A percentile compares a stretch with the other conserved stretches of the same genome.
phyloP scores from a whole-genome alignment of 1,140 invertebrate genomes.

The Drosophila cardini region DNA sequence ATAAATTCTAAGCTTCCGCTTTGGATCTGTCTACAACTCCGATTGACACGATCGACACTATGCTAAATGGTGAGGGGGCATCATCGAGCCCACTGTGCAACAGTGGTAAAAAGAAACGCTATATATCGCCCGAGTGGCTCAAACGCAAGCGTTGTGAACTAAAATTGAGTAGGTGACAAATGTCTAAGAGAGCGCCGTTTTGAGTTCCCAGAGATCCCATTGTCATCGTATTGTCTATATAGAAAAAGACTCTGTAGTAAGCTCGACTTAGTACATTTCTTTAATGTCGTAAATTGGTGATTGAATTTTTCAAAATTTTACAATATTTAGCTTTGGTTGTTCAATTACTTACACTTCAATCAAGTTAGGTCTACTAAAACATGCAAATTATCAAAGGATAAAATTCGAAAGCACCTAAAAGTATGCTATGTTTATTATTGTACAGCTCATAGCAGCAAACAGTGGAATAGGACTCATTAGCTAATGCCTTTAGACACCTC shows the following conservation, averaged over 20 bases:
- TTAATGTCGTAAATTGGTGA: too few species aligned
- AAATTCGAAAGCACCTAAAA: background rate
- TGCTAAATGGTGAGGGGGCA: constrained; percentile 23
- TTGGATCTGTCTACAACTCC: constrained; percentile 56
- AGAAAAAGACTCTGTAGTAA: background rate
- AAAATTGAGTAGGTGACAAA: constrained; percentile 75
- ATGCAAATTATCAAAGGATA: too few species aligned
- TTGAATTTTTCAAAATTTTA: too few species aligned
- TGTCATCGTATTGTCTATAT: background rate
- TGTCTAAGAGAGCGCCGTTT: background rate
- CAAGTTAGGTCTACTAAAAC: too few species aligned
- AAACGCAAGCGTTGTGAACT: constrained; percentile 82
- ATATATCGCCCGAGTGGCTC: constrained; percentile 82
- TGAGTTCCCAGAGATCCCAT: background rate
- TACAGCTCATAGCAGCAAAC: too few species aligned
- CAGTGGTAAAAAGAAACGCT: constrained; percentile 76
- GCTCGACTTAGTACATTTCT: too few species aligned
- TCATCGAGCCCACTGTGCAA: constrained; percentile 45
- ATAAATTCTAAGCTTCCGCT: constrained; percentile 55
- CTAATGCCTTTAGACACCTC: too few species aligned
- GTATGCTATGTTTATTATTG: constrained; percentile 1
- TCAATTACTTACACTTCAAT: too few species aligned
- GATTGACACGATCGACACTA: constrained; percentile 44
- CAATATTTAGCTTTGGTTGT: too few species aligned
- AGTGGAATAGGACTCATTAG: too few species aligned